Evolutionary conservation across 2,797 vertebrate genomes (phyloP), one percentile per base, ranked within the genome.

Genomic region (Propithecus deckenii): DNA sequence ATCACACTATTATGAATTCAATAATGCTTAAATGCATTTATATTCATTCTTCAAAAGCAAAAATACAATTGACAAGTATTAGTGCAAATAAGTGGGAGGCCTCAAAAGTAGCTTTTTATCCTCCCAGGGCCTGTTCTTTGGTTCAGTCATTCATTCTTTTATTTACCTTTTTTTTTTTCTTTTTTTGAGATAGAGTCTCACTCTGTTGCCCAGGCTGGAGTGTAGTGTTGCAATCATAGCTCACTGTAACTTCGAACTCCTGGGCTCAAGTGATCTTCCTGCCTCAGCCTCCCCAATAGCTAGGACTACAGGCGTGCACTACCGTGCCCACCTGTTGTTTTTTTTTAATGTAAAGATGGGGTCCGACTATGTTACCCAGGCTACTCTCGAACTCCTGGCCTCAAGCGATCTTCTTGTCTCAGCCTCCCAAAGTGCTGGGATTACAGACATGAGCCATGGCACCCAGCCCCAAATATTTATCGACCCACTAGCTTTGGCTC

Each of bases 121-220:
- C 72, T 61, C 80, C 38, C 65, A 35, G 72, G 25, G n/a, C 50
- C 23, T 59, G 4, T 63, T 71, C 32, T 65, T 91, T 88, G 75
- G 13, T 43, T 94, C 38, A 38, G 20, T 86, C 79, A 89, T 83
- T 94, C 35, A 74, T 65, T 92, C 85, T 48, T 88, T 95, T 89
- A 84, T 50, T 95, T 85, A 91, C 15, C 32, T 63, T 63, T 17
- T 65, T n/a, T 65, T 38, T 38, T n/a, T 35, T 65, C 17, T 65
- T 65, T n/a, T 35, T 65, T 18, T 18, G 63, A 65, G 63, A 18
- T 17, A 65, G 7, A 32, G 17, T 65, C 63, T 65, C 63, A n/a
- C 15, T 65, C 32, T n/a, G 63, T 65, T n/a, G 63, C 32, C 32
- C 32, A 65, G 63, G 63, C n/a, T 65, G 32, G 63, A 65, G 32